phyloP scores from a whole-genome alignment of 2,113 vertebrate species.

The Rostratula benghalensis region DNA sequence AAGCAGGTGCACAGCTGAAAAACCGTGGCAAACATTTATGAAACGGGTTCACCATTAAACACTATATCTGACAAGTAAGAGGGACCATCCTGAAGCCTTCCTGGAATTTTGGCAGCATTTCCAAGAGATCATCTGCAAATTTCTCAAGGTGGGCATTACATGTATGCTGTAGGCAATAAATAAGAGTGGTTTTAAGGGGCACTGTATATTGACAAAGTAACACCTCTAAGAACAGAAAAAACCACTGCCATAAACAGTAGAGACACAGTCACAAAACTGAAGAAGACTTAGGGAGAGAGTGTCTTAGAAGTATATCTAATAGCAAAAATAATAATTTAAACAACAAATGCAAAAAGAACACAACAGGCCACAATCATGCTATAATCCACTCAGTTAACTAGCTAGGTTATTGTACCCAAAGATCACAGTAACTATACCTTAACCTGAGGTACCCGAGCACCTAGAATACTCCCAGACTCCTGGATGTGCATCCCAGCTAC shows the following conservation, averaged over 20 bases:
- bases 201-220: not conserved
- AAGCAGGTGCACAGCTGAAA: conserved; percentile 59
- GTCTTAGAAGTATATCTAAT: not conserved
- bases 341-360: not conserved
- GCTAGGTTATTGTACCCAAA: not conserved
- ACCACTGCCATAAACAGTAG: not conserved
- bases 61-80: not conserved
- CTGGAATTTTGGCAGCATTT: conserved; percentile 61
- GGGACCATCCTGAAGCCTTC: conserved; percentile 4
- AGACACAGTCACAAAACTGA: not conserved
- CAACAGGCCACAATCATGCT: not conserved
- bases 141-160: not conserved
- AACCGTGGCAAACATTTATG: conserved; percentile 52
- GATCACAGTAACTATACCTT: not conserved
- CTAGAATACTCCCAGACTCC: not conserved
- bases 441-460: not conserved
- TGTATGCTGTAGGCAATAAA: conserved; percentile 8
- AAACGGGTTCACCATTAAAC: not conserved
- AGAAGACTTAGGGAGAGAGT: not conserved
- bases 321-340: not conserved
- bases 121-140: conserved; percentile 1
- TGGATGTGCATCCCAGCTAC: not conserved
- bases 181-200: conserved; percentile 9
- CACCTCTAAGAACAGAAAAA: not conserved
- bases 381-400: not conserved